These are phyloP conservation scores for Gopherus flavomarginatus DNA, from an alignment of 2,113 vertebrate genomes.

Conservation along the genomic window DNA sequence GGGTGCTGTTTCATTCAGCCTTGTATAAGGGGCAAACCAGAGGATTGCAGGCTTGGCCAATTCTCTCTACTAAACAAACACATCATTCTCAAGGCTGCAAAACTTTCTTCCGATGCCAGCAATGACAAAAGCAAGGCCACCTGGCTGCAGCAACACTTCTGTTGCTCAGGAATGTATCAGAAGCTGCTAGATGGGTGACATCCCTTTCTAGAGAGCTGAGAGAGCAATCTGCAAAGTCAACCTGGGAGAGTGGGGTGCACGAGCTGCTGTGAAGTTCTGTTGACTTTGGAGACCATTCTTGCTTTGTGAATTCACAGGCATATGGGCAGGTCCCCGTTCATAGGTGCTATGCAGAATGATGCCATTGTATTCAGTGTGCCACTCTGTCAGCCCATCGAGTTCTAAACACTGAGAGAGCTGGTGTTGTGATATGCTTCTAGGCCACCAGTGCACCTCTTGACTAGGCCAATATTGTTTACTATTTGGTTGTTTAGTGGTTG, in stretches of 20 bases:
- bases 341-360: background rate
- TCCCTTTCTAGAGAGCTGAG: background rate
- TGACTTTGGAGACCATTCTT: background rate
- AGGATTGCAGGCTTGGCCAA: background rate
- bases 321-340: background rate
- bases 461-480: background rate
- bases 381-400: background rate
- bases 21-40: background rate
- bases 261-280: background rate
- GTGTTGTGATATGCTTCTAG: background rate
- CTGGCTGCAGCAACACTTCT: fast-evolving
- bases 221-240: background rate
- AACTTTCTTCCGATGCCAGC: background rate
- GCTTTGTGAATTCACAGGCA: background rate
- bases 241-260: fast-evolving
- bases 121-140: background rate
- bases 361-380: background rate
- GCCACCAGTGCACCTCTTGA: background rate
- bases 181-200: background rate
- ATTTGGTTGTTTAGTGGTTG: background rate
- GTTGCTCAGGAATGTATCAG: background rate
- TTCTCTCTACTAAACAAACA: background rate
- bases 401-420: background rate
- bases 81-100: background rate
- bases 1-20: background rate